Base-by-base conservation (phyloP, 2,113 vertebrate genomes). In the Lepisosteus oculatus region DNA sequence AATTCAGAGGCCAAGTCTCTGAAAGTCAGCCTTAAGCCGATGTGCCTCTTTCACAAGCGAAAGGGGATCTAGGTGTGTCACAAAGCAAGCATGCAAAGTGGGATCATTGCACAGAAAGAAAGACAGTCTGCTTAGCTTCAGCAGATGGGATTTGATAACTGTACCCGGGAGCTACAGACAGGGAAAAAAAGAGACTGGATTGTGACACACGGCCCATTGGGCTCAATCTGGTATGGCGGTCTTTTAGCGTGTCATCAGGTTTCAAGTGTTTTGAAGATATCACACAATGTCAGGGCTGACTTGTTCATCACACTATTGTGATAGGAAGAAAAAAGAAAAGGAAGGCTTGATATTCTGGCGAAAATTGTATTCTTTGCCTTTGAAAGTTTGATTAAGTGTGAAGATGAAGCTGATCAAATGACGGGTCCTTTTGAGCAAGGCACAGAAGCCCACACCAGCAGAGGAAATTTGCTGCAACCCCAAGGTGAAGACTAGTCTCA, bases 171-270 rank as follows among this genome's bases (percentile, higher is more conserved):
- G 11, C 43, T 55, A 76, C 68, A 72, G 74, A 67, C 47, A 74
- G 17, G 80, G 72, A 76, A 61, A 14, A 82, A 66, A 74, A 74
- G 74, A 85, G 83, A 76, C 78, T 80, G 62, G 76, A 79, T 80
- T 15, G 84, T 83, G 89, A 90, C 89, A 90, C 87, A 90, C 89
- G 87, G 85, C 86, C 86, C 80, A 72, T 72, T 70, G 74, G 74
- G 78, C 74, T 83, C 76, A 75, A 77, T 72, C 78, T 82, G 66
- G 71, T 83, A 84, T 76, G 79, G 79, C 83, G 75, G 69, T 78
- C 68, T 88, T 91, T 91, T 92, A 88, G 85, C 79, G 87, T 86
- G 79, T 88, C 80, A 86, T 92, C 90, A 64, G 79, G 82, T 92
- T 92, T 87, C 90, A 81, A 44, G 74, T 65, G 74, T 78, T 89